Conservation (phyloP, 2,113 vertebrate species). For the Crotalus horridus region DNA sequence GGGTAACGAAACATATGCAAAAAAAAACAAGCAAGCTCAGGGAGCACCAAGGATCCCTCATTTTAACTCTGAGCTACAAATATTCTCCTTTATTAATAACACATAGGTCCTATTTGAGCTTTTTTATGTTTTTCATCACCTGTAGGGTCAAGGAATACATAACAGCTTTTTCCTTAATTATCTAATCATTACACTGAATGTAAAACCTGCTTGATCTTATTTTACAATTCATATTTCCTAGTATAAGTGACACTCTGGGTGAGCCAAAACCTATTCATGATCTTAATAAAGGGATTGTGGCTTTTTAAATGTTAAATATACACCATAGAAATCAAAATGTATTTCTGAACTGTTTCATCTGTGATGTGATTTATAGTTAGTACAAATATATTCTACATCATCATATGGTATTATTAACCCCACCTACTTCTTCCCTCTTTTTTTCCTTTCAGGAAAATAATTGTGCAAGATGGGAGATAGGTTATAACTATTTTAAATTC, state of each 20-base stretch:
- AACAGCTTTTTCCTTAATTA: slow-evolving; percentile 70
- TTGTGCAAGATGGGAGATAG: slow-evolving; percentile 30
- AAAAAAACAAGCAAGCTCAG: neutral
- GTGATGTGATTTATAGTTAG: slow-evolving; percentile 50
- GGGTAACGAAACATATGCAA: neutral
- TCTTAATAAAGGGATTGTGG: slow-evolving; percentile 57
- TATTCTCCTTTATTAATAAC: slow-evolving; percentile 52
- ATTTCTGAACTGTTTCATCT: slow-evolving; percentile 51
- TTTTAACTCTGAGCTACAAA: neutral
- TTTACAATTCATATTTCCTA: slow-evolving; percentile 68
- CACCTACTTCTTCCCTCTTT: slow-evolving; percentile 27
- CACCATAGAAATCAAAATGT: slow-evolving; percentile 56
- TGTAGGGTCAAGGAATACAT: slow-evolving; percentile 65
- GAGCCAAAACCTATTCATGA: slow-evolving; percentile 60
- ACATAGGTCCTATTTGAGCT: slow-evolving; percentile 46
- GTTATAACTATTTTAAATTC: slow-evolving; percentile 30
- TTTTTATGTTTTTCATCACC: slow-evolving; percentile 61
- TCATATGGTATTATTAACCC: neutral
- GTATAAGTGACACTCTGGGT: slow-evolving; percentile 59
- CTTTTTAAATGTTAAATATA: slow-evolving; percentile 60
- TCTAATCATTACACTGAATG: slow-evolving; percentile 69
- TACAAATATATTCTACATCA: slow-evolving; percentile 47
- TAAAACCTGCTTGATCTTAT: slow-evolving; percentile 61
- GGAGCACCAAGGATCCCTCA: neutral
- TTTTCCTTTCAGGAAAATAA: slow-evolving; percentile 11